phyloP scores from a whole-genome alignment of 2,888 invertebrate genomes.

The Catocala sponsa region DNA sequence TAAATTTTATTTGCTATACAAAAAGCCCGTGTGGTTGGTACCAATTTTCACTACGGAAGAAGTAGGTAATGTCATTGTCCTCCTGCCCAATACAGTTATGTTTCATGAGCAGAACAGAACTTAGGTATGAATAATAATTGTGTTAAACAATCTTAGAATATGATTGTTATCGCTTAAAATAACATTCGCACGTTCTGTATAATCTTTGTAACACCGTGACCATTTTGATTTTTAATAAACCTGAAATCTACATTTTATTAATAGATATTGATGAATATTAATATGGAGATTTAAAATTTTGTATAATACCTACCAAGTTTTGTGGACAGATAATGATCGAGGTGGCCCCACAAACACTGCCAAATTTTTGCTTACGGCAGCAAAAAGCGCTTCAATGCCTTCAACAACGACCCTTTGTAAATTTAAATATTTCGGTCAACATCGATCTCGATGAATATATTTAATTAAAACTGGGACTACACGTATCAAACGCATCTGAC shows the following conservation, averaged over 20 bases:
- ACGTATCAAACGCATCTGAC: slow-evolving; percentile 58
- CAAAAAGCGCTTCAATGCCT: too few species aligned
- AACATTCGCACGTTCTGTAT: slow-evolving; percentile 2
- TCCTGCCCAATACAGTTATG: slow-evolving; percentile 30
- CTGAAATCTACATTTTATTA: too few species aligned
- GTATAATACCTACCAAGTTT: too few species aligned
- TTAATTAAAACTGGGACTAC: slow-evolving; percentile 46
- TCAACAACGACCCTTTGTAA: too few species aligned
- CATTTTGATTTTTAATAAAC: slow-evolving; percentile 1
- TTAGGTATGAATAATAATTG: slow-evolving; percentile 19
- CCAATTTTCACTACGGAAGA: slow-evolving; percentile 53
- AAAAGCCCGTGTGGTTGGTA: slow-evolving; percentile 44
- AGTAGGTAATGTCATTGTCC: slow-evolving; percentile 50
- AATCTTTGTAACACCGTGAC: background rate
- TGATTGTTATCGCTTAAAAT: slow-evolving; percentile 14
- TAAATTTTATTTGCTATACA: slow-evolving; percentile 70
- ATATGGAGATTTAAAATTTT: too few species aligned
- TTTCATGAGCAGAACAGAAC: slow-evolving; percentile 27
- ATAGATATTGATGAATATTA: too few species aligned
- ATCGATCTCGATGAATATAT: slow-evolving; percentile 14
- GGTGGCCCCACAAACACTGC: too few species aligned
- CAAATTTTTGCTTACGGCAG: too few species aligned
- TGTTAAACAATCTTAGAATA: slow-evolving; percentile 20
- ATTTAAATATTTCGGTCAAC: background rate
- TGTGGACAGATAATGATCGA: too few species aligned